Base-by-base conservation (phyloP, 2,888 invertebrate genomes). In the Agonopterix heracliana region DNA sequence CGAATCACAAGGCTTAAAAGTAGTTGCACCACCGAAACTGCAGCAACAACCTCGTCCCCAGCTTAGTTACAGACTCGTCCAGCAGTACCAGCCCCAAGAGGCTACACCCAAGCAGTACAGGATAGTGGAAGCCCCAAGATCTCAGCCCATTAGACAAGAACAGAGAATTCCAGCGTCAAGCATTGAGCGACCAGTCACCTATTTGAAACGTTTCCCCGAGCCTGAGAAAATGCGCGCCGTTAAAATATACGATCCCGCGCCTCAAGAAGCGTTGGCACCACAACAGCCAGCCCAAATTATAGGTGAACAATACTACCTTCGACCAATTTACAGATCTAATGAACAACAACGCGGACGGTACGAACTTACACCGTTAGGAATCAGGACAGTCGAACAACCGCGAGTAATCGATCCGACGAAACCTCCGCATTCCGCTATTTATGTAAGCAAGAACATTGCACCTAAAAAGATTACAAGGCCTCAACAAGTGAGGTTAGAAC, bases 21-120 rank as follows among this genome's bases (percentile, higher is more conserved):
- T 89, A 9, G 86, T 89, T 0, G 76, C 84, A 1, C 82, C 89
- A 1, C 89, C 89, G 0, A 87, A 89, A 59, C 64, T 89, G 1
- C 70, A 76, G 14, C 70, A 74, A 0, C 73, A 74, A 46, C 59
- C 66, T 8, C 61, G 65, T 46, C 57, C 67, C 36, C 75, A 71
- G 47, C 59, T 66, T 1, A 73, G 74, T 46, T 87, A 77, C 59
- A 75, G 83, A 58, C 54, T 80, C n/a, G 54, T 76, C 1, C 68
- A 80, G 11, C 85, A 85, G 56, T 85, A 81, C 52, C 79, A 78
- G 48, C 81, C 78, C 54, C 72, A 66, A n/a, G 86, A 86, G 68
- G 77, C 77, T 1, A 52, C 78, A 2, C 83, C 84, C 0, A 86
- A 86, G 47, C 87, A 88, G 48, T 88, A 77, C 60, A 74, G 84